phyloP scores from a whole-genome alignment of 2,888 invertebrate genomes.

The Kryphioiulus occultus region DNA sequence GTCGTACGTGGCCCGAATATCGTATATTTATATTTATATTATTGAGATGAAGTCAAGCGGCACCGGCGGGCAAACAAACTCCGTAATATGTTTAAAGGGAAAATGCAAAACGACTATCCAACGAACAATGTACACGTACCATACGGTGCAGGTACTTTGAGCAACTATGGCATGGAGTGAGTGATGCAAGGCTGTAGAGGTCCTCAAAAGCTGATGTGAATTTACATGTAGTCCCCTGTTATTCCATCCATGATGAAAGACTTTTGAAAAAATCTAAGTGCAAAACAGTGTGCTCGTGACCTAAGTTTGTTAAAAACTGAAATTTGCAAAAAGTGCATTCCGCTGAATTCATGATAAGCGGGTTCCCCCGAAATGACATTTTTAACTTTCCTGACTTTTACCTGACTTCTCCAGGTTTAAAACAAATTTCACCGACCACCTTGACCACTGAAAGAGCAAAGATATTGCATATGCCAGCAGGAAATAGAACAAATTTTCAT shows the following conservation, averaged over 20 bases:
- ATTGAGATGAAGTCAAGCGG: slow-evolving; percentile 36
- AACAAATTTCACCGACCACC: no score
- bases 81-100: background rate
- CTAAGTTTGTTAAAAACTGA: background rate
- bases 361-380: no score
- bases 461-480: no score
- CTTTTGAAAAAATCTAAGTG: background rate
- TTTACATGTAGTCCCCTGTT: background rate
- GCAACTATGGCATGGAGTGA: background rate
- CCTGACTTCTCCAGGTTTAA: no score
- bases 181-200: background rate
- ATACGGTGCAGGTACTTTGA: background rate
- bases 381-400: no score
- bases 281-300: background rate
- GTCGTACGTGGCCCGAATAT: slow-evolving; percentile 41
- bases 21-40: slow-evolving; percentile 20
- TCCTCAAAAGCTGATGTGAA: background rate
- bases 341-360: no score
- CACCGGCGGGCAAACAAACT: slow-evolving; percentile 34
- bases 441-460: no score
- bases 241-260: background rate
- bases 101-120: background rate
- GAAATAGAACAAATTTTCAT: no score
- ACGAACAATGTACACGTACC: background rate
- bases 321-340: background rate